Evolutionary conservation across 2,888 invertebrate species (phyloP), one percentile per base, ranked within the genome.

Genomic region (Drosophila algonquin): DNA sequence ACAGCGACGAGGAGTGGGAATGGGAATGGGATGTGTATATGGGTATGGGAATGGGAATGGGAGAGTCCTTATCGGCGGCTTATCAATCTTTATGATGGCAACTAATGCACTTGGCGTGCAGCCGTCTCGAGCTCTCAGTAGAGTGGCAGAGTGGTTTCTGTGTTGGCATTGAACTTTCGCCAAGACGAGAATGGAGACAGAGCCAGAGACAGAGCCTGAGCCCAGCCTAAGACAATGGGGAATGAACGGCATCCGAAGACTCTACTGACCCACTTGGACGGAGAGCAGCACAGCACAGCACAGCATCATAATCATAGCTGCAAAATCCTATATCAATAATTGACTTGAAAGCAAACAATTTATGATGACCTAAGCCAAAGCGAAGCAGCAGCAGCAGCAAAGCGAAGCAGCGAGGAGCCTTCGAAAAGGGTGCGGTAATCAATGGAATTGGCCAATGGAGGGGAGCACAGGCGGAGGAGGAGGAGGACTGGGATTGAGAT

Each of bases 271-370:
- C 84, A 88, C 77, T 88, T 84, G 81, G 73, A 53, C 40, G 63
- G 54, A 70, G 67, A 68, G 47, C 61, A 63, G 58, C 52, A 35
- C 2, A 30, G 27, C 52, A 35, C 2, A 30, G 27, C 27, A 30
- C 40, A 14, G 56, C 58, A 40, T 54, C 73, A 71, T 75, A 80
- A 88, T 86, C 89, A 86, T 68, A 79, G 68, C 75, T 55, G 63
- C 58, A 73, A 40, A 79, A 63, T 78, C 74, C 80, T 76, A 76
- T 69, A 79, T 68, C 87, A 75, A 83, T 76, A 89, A 89, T 86
- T 86, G 85, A 86, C 79, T 89, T 69, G 70, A 89, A 87, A 81
- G 80, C 87, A 89, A 89, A 85, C 89, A 89, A 89, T 86, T 86
- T 89, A 86, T 77, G 89, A 86, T 86, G 85, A 89, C 85, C 89